These are phyloP conservation scores for Drosophila santomea DNA, from an alignment of 1,140 invertebrate species.

Conservation along the genomic window DNA sequence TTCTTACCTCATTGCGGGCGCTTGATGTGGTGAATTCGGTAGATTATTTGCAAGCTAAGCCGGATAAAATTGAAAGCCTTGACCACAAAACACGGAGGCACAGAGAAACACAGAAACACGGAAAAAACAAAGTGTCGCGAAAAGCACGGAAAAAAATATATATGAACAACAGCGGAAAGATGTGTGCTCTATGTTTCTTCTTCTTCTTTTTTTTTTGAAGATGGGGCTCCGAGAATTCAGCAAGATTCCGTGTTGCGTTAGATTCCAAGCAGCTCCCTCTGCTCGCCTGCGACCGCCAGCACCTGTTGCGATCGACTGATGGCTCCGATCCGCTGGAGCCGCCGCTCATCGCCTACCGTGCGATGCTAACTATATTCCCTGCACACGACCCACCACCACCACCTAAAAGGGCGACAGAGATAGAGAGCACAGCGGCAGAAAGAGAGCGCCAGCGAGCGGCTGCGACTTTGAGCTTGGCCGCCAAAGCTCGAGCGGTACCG, in stretches of 20 bases:
- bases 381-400: slow-evolving; percentile 22
- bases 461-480: slow-evolving; percentile 22
- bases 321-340: background rate
- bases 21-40: background rate
- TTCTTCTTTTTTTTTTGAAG: no score
- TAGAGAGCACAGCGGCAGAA: background rate
- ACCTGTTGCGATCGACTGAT: slow-evolving; percentile 30
- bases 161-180: slow-evolving; percentile 3
- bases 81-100: slow-evolving; percentile 19
- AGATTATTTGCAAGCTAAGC: background rate
- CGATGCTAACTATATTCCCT: slow-evolving; percentile 22
- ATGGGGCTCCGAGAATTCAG: no score
- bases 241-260: background rate
- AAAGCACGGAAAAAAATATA: slow-evolving; percentile 15
- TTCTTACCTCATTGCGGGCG: slow-evolving; percentile 42
- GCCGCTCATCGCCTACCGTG: slow-evolving; percentile 3
- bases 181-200: slow-evolving; percentile 6
- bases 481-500: slow-evolving; percentile 4
- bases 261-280: slow-evolving; percentile 5
- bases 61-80: slow-evolving; percentile 9
- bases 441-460: background rate
- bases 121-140: slow-evolving; percentile 1
- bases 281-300: slow-evolving; percentile 25
- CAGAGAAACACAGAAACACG: no score
- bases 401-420: background rate